Evolutionary conservation across 2,797 vertebrate species (phyloP).

Genomic region (Coendou prehensilis): DNA sequence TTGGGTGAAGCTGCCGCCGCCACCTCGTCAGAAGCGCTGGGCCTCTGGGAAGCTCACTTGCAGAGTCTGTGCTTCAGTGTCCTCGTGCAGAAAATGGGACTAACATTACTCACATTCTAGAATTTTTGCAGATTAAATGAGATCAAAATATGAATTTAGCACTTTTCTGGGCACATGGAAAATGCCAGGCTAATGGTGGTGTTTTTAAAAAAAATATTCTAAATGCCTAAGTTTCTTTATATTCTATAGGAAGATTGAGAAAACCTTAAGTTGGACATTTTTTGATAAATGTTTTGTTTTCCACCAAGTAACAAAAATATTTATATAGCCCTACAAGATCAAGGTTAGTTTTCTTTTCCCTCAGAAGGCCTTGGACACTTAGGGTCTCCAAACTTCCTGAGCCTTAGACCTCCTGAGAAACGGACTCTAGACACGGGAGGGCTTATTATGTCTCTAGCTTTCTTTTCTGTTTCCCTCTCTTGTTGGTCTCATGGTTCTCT

Average conservation of each 20-base stretch:
- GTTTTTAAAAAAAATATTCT: neutral
- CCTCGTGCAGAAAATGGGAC: neutral
- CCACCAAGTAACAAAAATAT: neutral
- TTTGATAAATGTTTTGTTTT: conserved; percentile 39
- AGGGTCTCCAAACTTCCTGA: neutral
- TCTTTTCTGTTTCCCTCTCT: neutral
- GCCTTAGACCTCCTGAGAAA: neutral
- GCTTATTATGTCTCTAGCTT: neutral
- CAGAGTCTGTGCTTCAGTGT: neutral
- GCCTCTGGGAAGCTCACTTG: neutral
- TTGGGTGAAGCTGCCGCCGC: neutral
- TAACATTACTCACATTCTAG: neutral
- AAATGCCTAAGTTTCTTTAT: neutral
- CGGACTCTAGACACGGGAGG: neutral
- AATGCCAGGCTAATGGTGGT: neutral
- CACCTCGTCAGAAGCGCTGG: neutral
- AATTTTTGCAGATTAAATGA: conserved; percentile 12
- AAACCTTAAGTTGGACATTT: neutral
- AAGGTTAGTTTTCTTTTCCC: conserved; percentile 22
- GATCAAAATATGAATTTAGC: neutral
- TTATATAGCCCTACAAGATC: neutral
- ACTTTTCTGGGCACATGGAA: conserved; percentile 17
- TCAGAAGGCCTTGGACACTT: neutral
- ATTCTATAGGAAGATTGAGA: conserved; percentile 3
- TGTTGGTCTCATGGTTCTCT: neutral